Evolutionary conservation across 2,113 vertebrate genomes (phyloP).

Genomic region (Pelecanus crispus): DNA sequence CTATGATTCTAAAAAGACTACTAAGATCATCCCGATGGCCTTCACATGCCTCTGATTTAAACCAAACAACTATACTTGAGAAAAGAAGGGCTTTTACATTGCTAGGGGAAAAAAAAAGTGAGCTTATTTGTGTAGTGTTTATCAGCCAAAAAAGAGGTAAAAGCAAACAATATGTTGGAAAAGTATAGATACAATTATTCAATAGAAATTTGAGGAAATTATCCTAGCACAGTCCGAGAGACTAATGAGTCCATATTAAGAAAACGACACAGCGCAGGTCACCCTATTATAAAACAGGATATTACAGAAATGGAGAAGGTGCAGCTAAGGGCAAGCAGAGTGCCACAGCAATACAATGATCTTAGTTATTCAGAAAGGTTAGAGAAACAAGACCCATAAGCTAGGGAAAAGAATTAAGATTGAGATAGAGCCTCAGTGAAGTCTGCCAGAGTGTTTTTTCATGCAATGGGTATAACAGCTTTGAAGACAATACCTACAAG

Average conservation of each 20-base stretch:
- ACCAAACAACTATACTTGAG: background rate
- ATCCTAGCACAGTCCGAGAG: constrained; percentile 10
- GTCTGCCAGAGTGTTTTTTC: background rate
- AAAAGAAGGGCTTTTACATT: background rate
- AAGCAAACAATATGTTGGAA: constrained; percentile 37
- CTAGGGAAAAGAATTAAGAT: constrained; percentile 15
- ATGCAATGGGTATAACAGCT: background rate
- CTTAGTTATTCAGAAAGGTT: constrained; percentile 22
- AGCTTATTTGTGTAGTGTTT: constrained; percentile 32
- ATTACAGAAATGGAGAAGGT: constrained; percentile 50
- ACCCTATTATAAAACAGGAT: constrained; percentile 58
- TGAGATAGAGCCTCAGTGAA: background rate
- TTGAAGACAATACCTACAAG: constrained; percentile 8
- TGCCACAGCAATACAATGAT: constrained; percentile 11
- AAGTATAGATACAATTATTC: constrained; percentile 43
- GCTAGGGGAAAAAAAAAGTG: background rate
- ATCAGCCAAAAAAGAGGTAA: constrained; percentile 20
- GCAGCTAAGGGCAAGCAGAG: constrained; percentile 28
- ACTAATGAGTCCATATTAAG: constrained; percentile 54
- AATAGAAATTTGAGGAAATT: constrained; percentile 63
- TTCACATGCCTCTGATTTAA: background rate
- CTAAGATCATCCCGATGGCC: background rate
- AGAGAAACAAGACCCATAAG: constrained; percentile 28
- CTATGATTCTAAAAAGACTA: too few relatives aligned
- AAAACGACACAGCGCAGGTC: constrained; percentile 3